Percentiles rank a stretch among this genome's conserved stretches.
These are phyloP conservation scores for Drosophila nannoptera DNA, from an alignment of 1,140 invertebrate species.

Conservation along the genomic window DNA sequence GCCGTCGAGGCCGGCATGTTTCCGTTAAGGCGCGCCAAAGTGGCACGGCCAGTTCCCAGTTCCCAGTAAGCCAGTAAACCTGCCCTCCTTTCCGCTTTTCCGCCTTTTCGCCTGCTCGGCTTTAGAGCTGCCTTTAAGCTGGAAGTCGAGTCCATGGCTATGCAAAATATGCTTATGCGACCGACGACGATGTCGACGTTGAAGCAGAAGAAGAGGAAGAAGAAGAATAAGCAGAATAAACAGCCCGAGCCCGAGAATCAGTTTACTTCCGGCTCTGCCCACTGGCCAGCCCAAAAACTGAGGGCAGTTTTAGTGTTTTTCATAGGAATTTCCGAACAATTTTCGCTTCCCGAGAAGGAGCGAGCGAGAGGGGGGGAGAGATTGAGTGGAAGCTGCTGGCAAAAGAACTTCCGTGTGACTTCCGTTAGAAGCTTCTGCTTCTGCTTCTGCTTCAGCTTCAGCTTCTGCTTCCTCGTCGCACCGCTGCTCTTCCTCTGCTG, in stretches of 20 bases:
- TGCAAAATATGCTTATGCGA: conserved; percentile 56
- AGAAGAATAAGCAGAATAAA: too few relatives aligned
- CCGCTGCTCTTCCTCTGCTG: too few relatives aligned
- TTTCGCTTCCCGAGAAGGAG: neutral
- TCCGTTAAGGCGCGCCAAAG: conserved; percentile 75
- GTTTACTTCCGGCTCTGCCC: conserved; percentile 52
- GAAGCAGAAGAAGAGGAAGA: too few relatives aligned
- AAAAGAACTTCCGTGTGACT: conserved; percentile 75
- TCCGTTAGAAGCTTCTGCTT: conserved; percentile 48
- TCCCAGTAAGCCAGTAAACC: conserved; percentile 13
- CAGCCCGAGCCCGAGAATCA: conserved; percentile 32
- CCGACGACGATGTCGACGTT: too few relatives aligned
- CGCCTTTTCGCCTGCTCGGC: neutral
- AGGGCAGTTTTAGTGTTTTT: conserved; percentile 51
- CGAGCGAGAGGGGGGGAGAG: conserved; percentile 1
- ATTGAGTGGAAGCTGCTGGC: conserved; percentile 41
- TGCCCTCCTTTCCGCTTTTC: neutral
- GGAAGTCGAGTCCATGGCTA: conserved; percentile 38
- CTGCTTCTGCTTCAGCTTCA: too few relatives aligned
- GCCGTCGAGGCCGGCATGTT: conserved; percentile 62
- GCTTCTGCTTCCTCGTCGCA: too few relatives aligned
- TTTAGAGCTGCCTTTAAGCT: conserved; percentile 17
- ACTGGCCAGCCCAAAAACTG: neutral
- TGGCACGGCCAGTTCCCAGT: conserved; percentile 65
- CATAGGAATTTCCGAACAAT: conserved; percentile 60